These are phyloP conservation scores for Anguilla anguilla DNA, from an alignment of 2,797 vertebrate species.

Conservation along the genomic window DNA sequence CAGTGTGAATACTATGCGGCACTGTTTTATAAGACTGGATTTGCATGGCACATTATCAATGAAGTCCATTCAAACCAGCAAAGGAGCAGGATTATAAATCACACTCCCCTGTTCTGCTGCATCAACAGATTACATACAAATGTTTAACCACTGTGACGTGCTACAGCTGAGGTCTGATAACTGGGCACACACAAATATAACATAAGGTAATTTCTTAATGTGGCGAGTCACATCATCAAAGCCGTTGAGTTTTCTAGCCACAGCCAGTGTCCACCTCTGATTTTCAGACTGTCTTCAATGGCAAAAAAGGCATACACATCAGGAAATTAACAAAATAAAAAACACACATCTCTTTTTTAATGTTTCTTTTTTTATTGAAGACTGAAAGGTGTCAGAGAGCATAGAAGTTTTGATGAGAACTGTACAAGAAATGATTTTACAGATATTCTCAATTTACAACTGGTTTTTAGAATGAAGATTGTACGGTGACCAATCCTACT, in stretches of 20 bases:
- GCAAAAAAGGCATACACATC: background rate
- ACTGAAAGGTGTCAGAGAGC: slow-evolving; percentile 26
- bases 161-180: background rate
- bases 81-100: background rate
- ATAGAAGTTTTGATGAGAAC: slow-evolving; percentile 17
- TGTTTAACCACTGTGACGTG: background rate
- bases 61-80: slow-evolving; percentile 14
- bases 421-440: slow-evolving; percentile 23
- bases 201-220: background rate
- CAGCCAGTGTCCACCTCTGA: background rate
- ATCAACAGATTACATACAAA: background rate
- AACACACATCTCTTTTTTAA: background rate
- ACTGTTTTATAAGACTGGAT: background rate
- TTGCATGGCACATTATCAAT: slow-evolving; percentile 6
- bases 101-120: background rate
- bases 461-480: slow-evolving; percentile 9
- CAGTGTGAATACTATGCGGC: background rate
- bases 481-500: slow-evolving; percentile 18
- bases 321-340: background rate
- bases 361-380: slow-evolving; percentile 34
- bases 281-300: background rate
- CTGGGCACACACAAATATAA: background rate
- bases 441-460: background rate
- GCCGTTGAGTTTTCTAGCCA: background rate
- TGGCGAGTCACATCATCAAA: background rate